phyloP scores from a whole-genome alignment of 2,113 vertebrate species.

The Stigmatopora argus region DNA sequence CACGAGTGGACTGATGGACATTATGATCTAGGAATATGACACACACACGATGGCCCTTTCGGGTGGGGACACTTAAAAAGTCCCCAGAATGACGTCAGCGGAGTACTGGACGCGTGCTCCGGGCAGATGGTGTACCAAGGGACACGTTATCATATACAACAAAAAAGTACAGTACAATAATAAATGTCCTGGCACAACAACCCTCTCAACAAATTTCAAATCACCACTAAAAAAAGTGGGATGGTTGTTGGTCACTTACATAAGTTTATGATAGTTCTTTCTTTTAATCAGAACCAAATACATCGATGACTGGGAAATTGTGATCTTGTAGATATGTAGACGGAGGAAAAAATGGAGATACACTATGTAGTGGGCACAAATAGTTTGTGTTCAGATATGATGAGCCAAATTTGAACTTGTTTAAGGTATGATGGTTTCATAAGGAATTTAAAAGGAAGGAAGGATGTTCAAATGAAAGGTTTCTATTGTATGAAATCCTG shows the following conservation, averaged over 20 bases:
- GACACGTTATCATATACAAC: constrained; percentile 10
- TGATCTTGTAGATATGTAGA: too few species aligned
- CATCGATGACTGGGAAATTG: too few species aligned
- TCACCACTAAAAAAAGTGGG: not conserved
- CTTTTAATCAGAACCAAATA: too few species aligned
- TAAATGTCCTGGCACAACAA: not conserved
- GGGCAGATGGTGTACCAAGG: constrained; percentile 25
- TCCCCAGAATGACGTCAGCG: constrained; percentile 23
- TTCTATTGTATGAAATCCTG: not conserved
- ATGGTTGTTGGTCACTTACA: too few species aligned
- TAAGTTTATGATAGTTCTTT: too few species aligned
- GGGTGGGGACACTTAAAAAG: constrained; percentile 28
- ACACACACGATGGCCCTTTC: constrained; percentile 17
- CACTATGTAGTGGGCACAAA: too few species aligned
- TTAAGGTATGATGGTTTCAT: not conserved
- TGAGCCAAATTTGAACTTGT: not conserved
- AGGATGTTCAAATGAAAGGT: not conserved
- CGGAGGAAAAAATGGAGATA: too few species aligned
- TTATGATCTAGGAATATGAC: constrained; percentile 20
- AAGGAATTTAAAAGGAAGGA: not conserved
- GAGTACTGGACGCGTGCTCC: constrained; percentile 10
- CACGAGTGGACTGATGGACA: constrained; percentile 32
- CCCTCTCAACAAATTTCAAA: not conserved
- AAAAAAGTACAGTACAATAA: constrained; percentile 4
- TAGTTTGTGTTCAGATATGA: not conserved